A percentile compares a stretch with the other conserved stretches of the same genome.
These are phyloP conservation scores for Leucophora obtusa DNA, from an alignment of 2,888 invertebrate genomes.

Conservation along the genomic window DNA sequence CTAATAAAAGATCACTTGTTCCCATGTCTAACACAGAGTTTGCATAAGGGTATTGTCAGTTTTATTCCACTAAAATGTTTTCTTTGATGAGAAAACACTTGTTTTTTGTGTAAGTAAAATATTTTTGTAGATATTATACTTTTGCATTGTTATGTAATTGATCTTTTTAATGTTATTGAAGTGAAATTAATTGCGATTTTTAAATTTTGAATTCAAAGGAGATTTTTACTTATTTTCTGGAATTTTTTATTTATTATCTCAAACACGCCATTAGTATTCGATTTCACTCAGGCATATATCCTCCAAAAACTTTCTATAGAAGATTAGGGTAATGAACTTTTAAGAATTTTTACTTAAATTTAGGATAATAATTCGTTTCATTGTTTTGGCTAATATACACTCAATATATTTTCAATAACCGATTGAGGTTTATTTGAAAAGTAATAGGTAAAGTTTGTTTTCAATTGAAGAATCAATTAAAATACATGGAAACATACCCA, in stretches of 20 bases:
- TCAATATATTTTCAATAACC: too few relatives aligned
- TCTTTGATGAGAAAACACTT: constrained; percentile 41
- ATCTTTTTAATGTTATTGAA: constrained; percentile 60
- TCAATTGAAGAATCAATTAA: too few relatives aligned
- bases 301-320: neutral
- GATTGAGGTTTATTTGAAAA: too few relatives aligned
- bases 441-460: too few relatives aligned
- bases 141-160: constrained; percentile 58
- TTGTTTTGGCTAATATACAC: too few relatives aligned
- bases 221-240: constrained; percentile 14
- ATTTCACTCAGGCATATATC: constrained; percentile 54
- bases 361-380: too few relatives aligned
- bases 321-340: constrained; percentile 43
- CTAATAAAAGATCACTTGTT: constrained; percentile 59
- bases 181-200: constrained; percentile 61
- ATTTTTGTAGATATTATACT: constrained; percentile 40
- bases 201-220: neutral
- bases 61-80: neutral
- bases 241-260: constrained; percentile 8
- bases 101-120: constrained; percentile 30
- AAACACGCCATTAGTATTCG: constrained; percentile 56
- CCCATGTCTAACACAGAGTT: constrained; percentile 12
- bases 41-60: constrained; percentile 28
- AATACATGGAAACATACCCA: too few relatives aligned
- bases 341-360: neutral